These are phyloP conservation scores for Propithecus deckenii DNA, from an alignment of 2,797 vertebrate genomes.

Conservation along the genomic window DNA sequence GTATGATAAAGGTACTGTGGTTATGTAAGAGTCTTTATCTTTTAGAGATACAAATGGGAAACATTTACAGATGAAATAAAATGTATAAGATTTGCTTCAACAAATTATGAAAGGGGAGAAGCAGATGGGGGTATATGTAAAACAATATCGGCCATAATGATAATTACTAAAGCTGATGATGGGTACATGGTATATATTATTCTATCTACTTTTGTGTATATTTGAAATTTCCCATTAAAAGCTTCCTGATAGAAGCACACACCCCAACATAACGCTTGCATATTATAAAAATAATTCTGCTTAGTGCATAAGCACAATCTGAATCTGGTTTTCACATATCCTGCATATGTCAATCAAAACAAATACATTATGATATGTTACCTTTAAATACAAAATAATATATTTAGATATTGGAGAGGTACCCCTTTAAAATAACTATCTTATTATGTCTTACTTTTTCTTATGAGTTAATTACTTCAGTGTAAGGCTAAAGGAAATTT, in stretches of 20 bases:
- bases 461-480: neutral
- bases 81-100: neutral
- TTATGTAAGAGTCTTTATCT: neutral
- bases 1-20: neutral
- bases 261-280: neutral
- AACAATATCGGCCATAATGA: neutral
- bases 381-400: neutral
- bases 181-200: neutral
- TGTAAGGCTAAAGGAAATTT: neutral
- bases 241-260: neutral
- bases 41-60: neutral
- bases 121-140: neutral
- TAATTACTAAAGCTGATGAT: constrained; percentile 10
- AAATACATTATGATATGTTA: neutral
- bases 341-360: neutral
- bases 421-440: neutral
- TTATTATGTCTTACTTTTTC: neutral
- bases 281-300: neutral
- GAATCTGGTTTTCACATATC: neutral
- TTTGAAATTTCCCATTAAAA: neutral
- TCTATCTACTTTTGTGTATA: neutral
- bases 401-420: neutral
- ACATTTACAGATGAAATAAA: constrained; percentile 3
- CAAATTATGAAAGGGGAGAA: neutral
- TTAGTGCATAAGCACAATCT: neutral